Evolutionary conservation across 2,888 invertebrate species (phyloP), one percentile per base, ranked within the genome.

Genomic region (Lutraria lutraria): DNA sequence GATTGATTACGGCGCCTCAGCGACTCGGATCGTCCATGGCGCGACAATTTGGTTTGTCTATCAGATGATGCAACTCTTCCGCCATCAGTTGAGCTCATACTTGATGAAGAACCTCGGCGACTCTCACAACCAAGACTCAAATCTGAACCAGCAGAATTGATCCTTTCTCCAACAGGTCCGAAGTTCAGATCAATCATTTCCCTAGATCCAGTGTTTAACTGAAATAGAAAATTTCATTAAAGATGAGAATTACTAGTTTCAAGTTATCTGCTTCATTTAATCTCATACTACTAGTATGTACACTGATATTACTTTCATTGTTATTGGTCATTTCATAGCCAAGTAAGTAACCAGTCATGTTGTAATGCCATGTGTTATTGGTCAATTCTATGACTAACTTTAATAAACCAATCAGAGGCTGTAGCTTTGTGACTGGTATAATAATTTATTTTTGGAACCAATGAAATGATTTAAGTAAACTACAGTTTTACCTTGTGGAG

Each of bases 121-220:
- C 90, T 86, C 1, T 81, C 84, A 43, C 89, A 89, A 29, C 92
- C 91, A 15, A 87, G 92, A 83, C 92, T 92, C 25, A 88, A 72
- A 72, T 92, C 93, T 34, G 94, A 94, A 56, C 93, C 91, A 60
- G 93, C 93, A 31, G 94, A 92, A 56, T 93, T 82, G 89, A 93
- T 82, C 89, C 93, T 88, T 21, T 88, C 86, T 53, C 95, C 95
- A 25, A 91, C 85, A 52, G 94, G 94, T 21, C 96, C 96, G 68
- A 96, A 91, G 88, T 96, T 96, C 34, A 96, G 91, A 90, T 96
- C 96, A 82, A 96, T 96, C 31, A 96, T 88, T 56, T 96, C 96
- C 56, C 94, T 91, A 10, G 95, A 96, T 16, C 96, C 95, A 76
- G 93, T 95, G 89, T 95, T 93, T 76, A 96, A 91, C 96, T 96